A percentile compares a stretch with the other conserved stretches of the same genome.
Evolutionary conservation across 2,888 invertebrate genomes (phyloP).

Genomic region (Thyatira batis): DNA sequence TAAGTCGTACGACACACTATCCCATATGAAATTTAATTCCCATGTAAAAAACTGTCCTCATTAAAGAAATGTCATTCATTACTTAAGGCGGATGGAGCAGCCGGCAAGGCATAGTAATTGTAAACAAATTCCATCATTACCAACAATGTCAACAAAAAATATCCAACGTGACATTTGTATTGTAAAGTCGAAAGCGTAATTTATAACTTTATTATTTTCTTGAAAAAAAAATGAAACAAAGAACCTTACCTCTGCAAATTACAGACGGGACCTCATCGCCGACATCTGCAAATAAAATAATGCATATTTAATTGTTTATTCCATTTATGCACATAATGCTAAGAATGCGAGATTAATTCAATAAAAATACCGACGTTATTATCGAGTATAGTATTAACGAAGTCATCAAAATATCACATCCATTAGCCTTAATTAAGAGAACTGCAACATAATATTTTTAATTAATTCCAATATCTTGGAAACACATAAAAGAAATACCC

Average conservation of each 20-base stretch:
- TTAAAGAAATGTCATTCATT: neutral
- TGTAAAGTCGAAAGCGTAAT: slow-evolving; percentile 2
- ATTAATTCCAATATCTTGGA: neutral
- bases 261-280: slow-evolving; percentile 19
- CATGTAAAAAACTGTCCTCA: neutral
- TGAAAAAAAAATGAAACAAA: slow-evolving; percentile 14
- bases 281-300: slow-evolving; percentile 56
- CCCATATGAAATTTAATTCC: neutral
- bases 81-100: neutral
- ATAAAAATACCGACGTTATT: neutral
- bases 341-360: slow-evolving; percentile 8
- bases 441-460: neutral
- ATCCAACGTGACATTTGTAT: neutral
- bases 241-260: slow-evolving; percentile 37
- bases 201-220: slow-evolving; percentile 8
- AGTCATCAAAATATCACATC: slow-evolving; percentile 6
- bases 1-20: no score
- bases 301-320: slow-evolving; percentile 46
- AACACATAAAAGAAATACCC: neutral
- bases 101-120: neutral
- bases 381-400: neutral
- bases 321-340: slow-evolving; percentile 12
- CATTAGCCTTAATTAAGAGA: slow-evolving; percentile 29
- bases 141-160: neutral
- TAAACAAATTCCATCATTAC: neutral